phyloP scores from a whole-genome alignment of 2,113 vertebrate species.

The Epinephelus lanceolatus region DNA sequence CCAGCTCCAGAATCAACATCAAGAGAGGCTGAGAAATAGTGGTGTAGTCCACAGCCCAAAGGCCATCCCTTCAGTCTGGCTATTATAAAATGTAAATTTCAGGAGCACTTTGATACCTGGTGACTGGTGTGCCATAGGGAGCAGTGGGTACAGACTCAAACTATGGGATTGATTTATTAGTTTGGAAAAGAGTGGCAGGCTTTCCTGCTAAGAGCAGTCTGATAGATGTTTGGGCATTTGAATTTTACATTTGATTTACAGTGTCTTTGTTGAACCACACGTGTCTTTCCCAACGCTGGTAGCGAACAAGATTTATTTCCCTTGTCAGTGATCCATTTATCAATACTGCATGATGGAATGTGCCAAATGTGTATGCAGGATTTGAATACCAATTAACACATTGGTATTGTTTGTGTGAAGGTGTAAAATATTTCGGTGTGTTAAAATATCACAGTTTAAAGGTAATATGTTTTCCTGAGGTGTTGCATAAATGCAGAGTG shows the following conservation, averaged over 20 bases:
- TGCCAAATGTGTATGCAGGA: neutral
- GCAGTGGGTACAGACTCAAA: neutral
- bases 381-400: neutral
- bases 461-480: neutral
- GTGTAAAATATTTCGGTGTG: neutral
- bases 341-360: neutral
- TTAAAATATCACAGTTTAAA: neutral
- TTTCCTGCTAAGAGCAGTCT: neutral
- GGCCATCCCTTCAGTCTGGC: conserved; percentile 23
- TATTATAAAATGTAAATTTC: conserved; percentile 43
- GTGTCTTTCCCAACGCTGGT: neutral
- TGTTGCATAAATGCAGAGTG: conserved; percentile 6
- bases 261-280: neutral
- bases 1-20: conserved; percentile 52
- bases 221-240: conserved; percentile 1
- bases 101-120: neutral
- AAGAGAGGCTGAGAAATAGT: conserved; percentile 52
- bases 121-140: neutral
- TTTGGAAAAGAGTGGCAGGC: neutral
- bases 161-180: neutral
- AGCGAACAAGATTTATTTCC: neutral
- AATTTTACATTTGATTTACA: conserved; percentile 17
- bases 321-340: neutral
- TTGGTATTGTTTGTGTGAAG: neutral
- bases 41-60: conserved; percentile 11